Base-by-base conservation (phyloP, 2,888 invertebrate genomes). In the Sarcophaga caerulescens region DNA sequence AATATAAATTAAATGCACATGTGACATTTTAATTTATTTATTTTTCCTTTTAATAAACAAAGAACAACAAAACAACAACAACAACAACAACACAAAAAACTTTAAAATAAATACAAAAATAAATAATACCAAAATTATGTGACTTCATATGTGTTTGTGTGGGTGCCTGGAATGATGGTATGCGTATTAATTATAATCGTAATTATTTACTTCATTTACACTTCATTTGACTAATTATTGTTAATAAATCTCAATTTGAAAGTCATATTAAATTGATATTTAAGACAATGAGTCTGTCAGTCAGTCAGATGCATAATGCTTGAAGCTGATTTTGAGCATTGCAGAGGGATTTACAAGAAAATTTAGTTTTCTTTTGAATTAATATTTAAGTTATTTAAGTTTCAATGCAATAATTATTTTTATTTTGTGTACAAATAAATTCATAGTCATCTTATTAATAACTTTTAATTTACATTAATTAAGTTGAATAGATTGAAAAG, bases 1-100 rank as follows among this genome's bases (percentile, higher is more conserved):
- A 60, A 74, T 87, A 80, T 44, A 83, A 83, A 85, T 83, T 83
- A 83, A 85, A 81, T 80, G 76, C 85, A 85, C 62, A 75, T 86
- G 85, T 78, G 83, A 81, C 80, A 77, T 77, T 81, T 83, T 77
- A 83, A 86, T 80, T 86, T 81, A 82, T 83, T 70, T 74, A 78
- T 76, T 76, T 76, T 45, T 23, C 69, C 75, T 57, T 45, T 19
- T 65, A 82, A 77, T 76, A 59, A 82, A 76, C 65, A 74, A 68
- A 45, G 11, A 8, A 63, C 35, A 35, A 35, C 6, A 35, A 35
- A 35, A 35, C 35, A 25, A n/a, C 47, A 62, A 35, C 21, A 10
- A 45, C 10, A 12, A 19, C 60, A n/a, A n/a, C n/a, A n/a, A n/a
- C n/a, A n/a, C n/a, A 11, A 60, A 60, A 52, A 12, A 52, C 17